Evolutionary conservation across 92 coral and sea anemone species (phyloP).

Genomic region (Pocillopora grandis): DNA sequence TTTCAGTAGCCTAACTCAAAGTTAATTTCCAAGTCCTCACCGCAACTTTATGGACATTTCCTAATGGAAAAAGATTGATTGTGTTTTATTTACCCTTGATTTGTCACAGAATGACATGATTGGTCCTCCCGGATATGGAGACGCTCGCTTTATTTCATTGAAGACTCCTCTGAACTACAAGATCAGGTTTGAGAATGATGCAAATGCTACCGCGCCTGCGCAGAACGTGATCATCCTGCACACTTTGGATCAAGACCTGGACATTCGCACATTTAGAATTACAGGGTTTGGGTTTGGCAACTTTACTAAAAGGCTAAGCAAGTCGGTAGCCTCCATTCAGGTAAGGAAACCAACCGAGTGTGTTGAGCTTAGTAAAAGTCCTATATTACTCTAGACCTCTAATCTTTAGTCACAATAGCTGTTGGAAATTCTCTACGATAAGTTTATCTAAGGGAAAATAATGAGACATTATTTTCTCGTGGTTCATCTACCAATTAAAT

Average conservation of each 20-base stretch:
- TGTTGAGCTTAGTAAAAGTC: too few relatives aligned
- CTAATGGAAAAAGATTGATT: too few relatives aligned
- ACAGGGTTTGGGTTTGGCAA: conserved; percentile 79
- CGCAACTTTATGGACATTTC: too few relatives aligned
- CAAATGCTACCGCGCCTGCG: conserved; percentile 86
- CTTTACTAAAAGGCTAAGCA: conserved; percentile 46
- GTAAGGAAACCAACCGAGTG: conserved; percentile 16
- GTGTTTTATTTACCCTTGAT: too few relatives aligned
- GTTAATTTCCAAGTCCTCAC: too few relatives aligned
- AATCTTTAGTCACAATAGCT: too few relatives aligned
- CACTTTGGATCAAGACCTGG: conserved; percentile 72
- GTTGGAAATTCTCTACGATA: too few relatives aligned
- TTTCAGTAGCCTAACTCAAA: too few relatives aligned
- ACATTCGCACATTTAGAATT: conserved; percentile 68
- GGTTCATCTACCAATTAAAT: too few relatives aligned
- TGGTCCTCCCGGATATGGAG: conserved; percentile 83
- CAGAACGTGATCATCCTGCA: conserved; percentile 68
- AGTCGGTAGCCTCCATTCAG: conserved; percentile 59
- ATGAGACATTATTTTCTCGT: too few relatives aligned
- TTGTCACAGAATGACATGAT: conserved; percentile 71
- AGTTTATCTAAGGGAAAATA: too few relatives aligned
- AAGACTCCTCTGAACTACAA: conserved; percentile 61
- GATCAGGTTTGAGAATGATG: conserved; percentile 80
- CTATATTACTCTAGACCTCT: too few relatives aligned
- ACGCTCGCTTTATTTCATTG: conserved; percentile 71